Evolutionary conservation across 2,113 vertebrate genomes (phyloP).

Genomic region (Nestor notabilis): DNA sequence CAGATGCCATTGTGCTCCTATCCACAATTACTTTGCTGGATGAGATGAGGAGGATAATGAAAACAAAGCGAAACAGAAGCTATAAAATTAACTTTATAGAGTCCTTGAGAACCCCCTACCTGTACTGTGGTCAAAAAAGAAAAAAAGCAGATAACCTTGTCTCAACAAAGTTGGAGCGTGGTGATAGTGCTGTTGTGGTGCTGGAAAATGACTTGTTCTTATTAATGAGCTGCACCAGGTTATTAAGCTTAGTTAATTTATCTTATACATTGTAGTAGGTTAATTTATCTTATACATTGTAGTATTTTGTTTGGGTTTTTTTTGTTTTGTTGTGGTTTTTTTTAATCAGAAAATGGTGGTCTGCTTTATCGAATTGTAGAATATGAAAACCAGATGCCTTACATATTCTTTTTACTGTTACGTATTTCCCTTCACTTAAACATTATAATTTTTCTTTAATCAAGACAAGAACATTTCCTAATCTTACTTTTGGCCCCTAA

Average conservation of each 20-base stretch:
- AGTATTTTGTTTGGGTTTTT: no score
- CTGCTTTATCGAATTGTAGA: background rate
- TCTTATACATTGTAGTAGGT: background rate
- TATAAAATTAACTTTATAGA: background rate
- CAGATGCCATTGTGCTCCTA: background rate
- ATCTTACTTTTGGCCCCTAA: slow-evolving; percentile 12
- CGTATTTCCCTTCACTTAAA: background rate
- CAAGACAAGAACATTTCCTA: background rate
- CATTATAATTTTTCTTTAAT: background rate
- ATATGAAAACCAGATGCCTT: slow-evolving; percentile 24
- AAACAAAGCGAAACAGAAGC: background rate
- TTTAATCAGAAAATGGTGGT: background rate
- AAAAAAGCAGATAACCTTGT: background rate
- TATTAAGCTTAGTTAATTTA: background rate
- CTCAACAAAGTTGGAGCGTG: background rate
- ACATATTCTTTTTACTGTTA: background rate
- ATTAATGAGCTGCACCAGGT: background rate
- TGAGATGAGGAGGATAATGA: background rate
- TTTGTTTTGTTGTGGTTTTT: background rate
- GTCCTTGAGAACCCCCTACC: background rate
- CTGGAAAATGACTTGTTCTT: background rate
- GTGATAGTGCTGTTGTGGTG: background rate
- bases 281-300: background rate
- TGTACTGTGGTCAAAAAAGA: background rate
- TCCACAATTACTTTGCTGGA: background rate